Evolutionary conservation across 2,113 vertebrate species (phyloP).

Genomic region (Misgurnus anguillicaudatus): DNA sequence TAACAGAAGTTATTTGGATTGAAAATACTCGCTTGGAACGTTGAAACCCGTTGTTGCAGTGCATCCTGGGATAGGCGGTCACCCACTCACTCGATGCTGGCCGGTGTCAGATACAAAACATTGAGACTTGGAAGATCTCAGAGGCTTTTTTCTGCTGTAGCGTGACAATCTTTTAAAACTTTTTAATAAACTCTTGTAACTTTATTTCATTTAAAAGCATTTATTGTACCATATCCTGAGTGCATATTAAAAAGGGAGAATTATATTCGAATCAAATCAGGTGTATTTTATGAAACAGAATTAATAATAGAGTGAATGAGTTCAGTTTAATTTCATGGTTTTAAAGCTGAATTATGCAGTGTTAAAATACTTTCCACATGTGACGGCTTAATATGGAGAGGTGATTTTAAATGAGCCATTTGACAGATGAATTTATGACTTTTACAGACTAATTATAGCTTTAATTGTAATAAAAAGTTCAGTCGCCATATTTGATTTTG

Average conservation of each 20-base stretch:
- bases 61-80: slow-evolving; percentile 5
- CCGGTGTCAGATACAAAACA: not conserved
- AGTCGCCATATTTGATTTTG: too few species aligned
- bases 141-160: not conserved
- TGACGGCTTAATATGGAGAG: too few species aligned
- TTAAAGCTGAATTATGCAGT: too few species aligned
- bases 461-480: too few species aligned
- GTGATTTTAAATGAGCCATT: too few species aligned
- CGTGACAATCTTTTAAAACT: slow-evolving; percentile 1
- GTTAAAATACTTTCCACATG: too few species aligned
- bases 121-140: not conserved
- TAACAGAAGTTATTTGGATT: slow-evolving; percentile 53
- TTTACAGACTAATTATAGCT: too few species aligned
- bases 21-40: slow-evolving; percentile 17
- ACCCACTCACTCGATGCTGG: not conserved
- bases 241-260: not conserved
- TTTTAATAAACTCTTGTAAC: not conserved
- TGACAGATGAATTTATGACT: too few species aligned
- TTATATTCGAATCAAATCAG: not conserved
- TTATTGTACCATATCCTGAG: not conserved
- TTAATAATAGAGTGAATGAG: too few species aligned
- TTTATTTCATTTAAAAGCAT: not conserved
- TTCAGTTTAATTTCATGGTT: too few species aligned
- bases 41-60: not conserved
- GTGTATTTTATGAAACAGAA: not conserved